Evolutionary conservation across 2,797 vertebrate genomes (phyloP).

Genomic region (Ceyx erithaca): DNA sequence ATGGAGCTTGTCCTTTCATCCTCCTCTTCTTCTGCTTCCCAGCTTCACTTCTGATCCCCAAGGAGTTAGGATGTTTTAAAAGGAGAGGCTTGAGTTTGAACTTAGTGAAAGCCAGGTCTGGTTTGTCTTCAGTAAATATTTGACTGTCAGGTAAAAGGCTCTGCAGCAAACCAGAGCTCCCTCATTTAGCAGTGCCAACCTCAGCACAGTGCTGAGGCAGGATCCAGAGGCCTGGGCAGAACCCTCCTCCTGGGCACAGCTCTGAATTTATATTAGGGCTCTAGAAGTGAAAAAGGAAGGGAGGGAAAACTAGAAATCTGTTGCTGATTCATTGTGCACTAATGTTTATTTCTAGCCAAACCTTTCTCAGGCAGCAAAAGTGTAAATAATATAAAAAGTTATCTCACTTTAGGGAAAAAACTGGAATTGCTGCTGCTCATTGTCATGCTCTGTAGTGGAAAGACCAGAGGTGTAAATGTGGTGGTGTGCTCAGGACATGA

Average conservation of each 20-base stretch:
- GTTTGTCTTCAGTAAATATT: not conserved
- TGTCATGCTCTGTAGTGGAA: not conserved
- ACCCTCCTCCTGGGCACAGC: not conserved
- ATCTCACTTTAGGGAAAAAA: not conserved
- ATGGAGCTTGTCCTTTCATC: not conserved
- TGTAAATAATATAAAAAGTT: constrained; percentile 16
- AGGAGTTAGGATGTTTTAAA: not conserved
- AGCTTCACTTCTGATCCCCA: not conserved
- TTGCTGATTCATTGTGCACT: not conserved
- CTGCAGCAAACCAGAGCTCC: not conserved
- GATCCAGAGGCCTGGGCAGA: not conserved
- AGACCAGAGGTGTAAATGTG: not conserved
- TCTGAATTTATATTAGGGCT: not conserved
- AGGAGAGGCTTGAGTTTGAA: not conserved
- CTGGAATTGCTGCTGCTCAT: not conserved
- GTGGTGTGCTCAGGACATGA: not conserved
- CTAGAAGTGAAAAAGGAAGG: not conserved
- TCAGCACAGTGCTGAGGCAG: not conserved
- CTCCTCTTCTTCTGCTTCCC: not conserved
- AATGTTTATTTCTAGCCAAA: not conserved
- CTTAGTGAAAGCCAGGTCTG: not conserved
- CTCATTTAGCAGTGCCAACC: not conserved
- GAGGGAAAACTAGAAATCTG: not conserved
- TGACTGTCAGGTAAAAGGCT: not conserved
- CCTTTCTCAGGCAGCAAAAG: not conserved